Conservation (phyloP, 2,888 invertebrate genomes). For the Colostygia pectinataria region DNA sequence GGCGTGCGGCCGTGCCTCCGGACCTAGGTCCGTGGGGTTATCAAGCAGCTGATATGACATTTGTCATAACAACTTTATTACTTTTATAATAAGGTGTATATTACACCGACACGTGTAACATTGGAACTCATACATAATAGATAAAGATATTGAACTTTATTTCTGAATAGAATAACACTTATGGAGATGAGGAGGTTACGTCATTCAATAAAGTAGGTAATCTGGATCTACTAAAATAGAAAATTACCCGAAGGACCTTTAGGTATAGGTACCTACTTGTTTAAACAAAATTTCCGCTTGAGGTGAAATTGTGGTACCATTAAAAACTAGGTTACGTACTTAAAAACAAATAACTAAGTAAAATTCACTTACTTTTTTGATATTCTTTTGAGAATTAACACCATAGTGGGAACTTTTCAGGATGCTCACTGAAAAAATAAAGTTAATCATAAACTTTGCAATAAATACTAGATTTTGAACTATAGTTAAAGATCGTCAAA, state of each 20-base stretch:
- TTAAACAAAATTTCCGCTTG: too few relatives aligned
- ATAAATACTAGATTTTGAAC: too few relatives aligned
- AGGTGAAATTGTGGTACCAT: too few relatives aligned
- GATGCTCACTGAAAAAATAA: too few relatives aligned
- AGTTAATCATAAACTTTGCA: too few relatives aligned
- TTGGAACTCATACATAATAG: background rate
- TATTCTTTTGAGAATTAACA: slow-evolving; percentile 58
- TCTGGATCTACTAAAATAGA: background rate
- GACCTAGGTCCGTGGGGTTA: slow-evolving; percentile 11
- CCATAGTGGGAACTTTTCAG: slow-evolving; percentile 64
- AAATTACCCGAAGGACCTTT: too few relatives aligned
- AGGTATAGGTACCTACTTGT: too few relatives aligned
- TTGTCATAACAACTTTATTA: slow-evolving; percentile 8
- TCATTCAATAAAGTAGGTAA: background rate
- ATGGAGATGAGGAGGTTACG: too few relatives aligned
- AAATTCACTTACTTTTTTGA: slow-evolving; percentile 63
- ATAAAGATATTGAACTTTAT: slow-evolving; percentile 3
- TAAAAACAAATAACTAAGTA: too few relatives aligned
- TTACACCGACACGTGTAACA: background rate
- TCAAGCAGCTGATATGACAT: slow-evolving; percentile 4
- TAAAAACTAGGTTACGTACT: too few relatives aligned
- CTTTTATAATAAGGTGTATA: slow-evolving; percentile 4
- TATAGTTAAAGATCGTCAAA: too few relatives aligned
- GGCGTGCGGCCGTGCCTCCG: slow-evolving; percentile 26
- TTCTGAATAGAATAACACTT: too few relatives aligned